Evolutionary conservation across 2,797 vertebrate species (phyloP).

Genomic region (Rhinella marina): DNA sequence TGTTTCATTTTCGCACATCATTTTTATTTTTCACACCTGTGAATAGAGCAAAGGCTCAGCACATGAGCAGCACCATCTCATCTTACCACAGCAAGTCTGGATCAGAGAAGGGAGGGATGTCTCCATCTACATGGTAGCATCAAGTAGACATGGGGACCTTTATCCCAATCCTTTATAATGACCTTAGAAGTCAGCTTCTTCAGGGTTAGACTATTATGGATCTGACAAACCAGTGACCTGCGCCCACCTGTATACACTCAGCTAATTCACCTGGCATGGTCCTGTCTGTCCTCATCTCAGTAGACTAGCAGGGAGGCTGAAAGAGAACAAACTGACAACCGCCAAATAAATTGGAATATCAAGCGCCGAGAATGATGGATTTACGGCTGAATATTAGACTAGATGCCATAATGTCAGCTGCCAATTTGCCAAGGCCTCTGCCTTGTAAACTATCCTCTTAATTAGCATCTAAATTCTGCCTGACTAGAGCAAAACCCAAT

Average conservation of each 20-base stretch:
- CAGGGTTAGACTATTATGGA: not conserved
- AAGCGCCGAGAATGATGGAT: slow-evolving; percentile 44
- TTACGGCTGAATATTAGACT: slow-evolving; percentile 43
- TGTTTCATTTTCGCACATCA: not conserved
- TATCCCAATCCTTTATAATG: not conserved
- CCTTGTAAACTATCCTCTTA: slow-evolving; percentile 46
- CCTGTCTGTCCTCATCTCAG: slow-evolving; percentile 23
- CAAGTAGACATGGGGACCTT: not conserved
- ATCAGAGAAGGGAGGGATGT: not conserved
- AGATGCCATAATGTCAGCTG: slow-evolving; percentile 53
- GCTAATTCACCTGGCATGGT: not conserved
- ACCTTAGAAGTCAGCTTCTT: not conserved
- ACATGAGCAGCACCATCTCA: not conserved
- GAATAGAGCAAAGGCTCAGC: not conserved
- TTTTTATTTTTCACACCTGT: not conserved
- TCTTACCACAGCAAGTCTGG: not conserved
- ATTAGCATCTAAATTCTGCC: slow-evolving; percentile 56
- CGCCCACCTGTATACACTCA: not conserved
- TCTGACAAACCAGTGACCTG: not conserved
- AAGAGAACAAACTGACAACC: slow-evolving; percentile 41
- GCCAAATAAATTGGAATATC: slow-evolving; percentile 53
- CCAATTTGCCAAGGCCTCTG: slow-evolving; percentile 38
- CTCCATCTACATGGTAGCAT: not conserved
- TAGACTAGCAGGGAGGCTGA: slow-evolving; percentile 17
- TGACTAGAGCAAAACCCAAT: slow-evolving; percentile 49